Conservation (phyloP, 1,140 invertebrate species). For the Galendromus occidentalis region DNA sequence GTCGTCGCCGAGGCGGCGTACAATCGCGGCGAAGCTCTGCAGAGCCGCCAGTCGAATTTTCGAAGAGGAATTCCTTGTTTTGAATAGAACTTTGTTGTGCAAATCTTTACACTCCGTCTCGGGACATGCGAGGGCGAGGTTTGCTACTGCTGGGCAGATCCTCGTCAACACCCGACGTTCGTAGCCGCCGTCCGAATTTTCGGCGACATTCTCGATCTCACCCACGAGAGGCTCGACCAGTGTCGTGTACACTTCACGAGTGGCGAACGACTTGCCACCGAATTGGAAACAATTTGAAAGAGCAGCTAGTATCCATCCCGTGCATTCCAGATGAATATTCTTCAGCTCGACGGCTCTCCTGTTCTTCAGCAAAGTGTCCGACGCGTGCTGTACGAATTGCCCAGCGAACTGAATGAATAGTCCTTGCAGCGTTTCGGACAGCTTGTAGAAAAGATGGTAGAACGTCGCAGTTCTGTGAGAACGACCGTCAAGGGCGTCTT, state of each 20-base stretch:
- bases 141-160: conserved; percentile 52
- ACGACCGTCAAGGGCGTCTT: conserved; percentile 40
- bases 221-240: conserved; percentile 67
- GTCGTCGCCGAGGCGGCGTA: conserved; percentile 28
- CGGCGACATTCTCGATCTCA: conserved; percentile 34
- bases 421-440: conserved; percentile 60
- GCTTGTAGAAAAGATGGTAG: conserved; percentile 49
- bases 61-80: conserved; percentile 51
- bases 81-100: conserved; percentile 68
- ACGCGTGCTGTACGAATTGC: conserved; percentile 57
- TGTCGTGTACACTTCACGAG: conserved; percentile 56
- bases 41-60: conserved; percentile 29
- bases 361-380: conserved; percentile 37
- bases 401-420: conserved; percentile 72
- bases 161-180: conserved; percentile 38
- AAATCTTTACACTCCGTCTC: conserved; percentile 71
- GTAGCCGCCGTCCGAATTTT: conserved; percentile 35
- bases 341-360: not conserved
- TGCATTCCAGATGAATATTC: conserved; percentile 37
- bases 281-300: conserved; percentile 55
- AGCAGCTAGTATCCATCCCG: conserved; percentile 40
- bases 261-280: conserved; percentile 56
- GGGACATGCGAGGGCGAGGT: conserved; percentile 52
- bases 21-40: conserved; percentile 26
- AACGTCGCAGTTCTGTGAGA: conserved; percentile 54